phyloP scores from a whole-genome alignment of 2,888 invertebrate species.

The Tetanocera ferruginea region DNA sequence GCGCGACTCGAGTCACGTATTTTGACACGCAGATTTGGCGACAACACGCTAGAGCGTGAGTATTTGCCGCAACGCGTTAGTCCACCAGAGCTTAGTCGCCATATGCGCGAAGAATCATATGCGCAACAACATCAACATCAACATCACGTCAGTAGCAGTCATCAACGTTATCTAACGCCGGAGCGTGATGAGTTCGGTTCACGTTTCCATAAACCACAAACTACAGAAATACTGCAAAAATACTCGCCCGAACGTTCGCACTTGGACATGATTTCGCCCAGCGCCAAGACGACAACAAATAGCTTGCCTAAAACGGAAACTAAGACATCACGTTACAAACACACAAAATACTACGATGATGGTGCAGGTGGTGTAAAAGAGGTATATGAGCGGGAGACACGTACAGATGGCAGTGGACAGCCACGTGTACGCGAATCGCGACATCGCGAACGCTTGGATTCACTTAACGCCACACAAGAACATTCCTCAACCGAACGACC shows the following conservation, averaged over 20 bases:
- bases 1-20: constrained; percentile 83
- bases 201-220: constrained; percentile 61
- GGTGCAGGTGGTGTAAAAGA: constrained; percentile 73
- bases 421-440: constrained; percentile 69
- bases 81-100: constrained; percentile 72
- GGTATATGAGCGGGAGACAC: constrained; percentile 70
- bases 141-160: constrained; percentile 3
- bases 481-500: constrained; percentile 52
- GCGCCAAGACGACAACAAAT: constrained; percentile 49
- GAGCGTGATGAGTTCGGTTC: constrained; percentile 53
- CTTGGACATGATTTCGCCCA: constrained; percentile 60
- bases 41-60: constrained; percentile 69
- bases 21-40: constrained; percentile 73
- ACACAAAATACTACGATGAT: constrained; percentile 68
- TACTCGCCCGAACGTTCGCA: constrained; percentile 64
- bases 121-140: constrained; percentile 25
- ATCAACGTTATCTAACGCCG: constrained; percentile 54
- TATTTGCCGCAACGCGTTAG: constrained; percentile 21
- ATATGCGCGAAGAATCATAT: constrained; percentile 64
- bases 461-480: constrained; percentile 45
- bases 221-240: constrained; percentile 60
- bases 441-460: constrained; percentile 68
- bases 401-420: constrained; percentile 68
- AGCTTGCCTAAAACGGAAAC: constrained; percentile 54
- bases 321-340: constrained; percentile 64